phyloP scores from a whole-genome alignment of 1,140 invertebrate genomes.

The Drosophila subobscura region DNA sequence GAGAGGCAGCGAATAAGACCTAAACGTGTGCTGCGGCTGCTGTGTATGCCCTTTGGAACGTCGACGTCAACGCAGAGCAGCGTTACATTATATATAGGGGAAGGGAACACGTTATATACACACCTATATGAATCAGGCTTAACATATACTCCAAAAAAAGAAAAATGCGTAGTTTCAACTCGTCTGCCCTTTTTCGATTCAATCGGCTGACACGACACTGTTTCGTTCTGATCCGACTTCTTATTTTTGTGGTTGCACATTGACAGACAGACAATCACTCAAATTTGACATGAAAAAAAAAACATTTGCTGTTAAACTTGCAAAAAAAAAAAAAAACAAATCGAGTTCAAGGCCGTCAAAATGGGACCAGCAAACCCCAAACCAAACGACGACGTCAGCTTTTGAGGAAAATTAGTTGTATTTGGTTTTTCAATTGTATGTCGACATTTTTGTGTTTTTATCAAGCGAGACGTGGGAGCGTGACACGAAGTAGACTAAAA shows the following conservation, averaged over 20 bases:
- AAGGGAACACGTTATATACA: conserved; percentile 20
- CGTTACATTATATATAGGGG: conserved; percentile 27
- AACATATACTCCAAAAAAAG: conserved; percentile 15
- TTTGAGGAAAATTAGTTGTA: conserved; percentile 62
- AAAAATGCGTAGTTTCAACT: conserved; percentile 63
- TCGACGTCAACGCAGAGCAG: conserved; percentile 16
- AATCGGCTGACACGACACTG: not conserved
- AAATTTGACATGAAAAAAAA: conserved; percentile 14
- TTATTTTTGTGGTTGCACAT: conserved; percentile 9
- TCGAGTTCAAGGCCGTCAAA: conserved; percentile 74
- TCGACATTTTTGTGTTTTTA: conserved; percentile 14
- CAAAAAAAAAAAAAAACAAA: conserved; percentile 39
- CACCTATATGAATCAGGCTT: conserved; percentile 16
- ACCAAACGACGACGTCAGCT: conserved; percentile 29
- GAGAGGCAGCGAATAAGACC: conserved; percentile 31
- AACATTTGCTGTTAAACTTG: too few species aligned
- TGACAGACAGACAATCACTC: conserved; percentile 23
- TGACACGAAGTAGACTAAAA: not conserved
- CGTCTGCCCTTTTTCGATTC: conserved; percentile 23
- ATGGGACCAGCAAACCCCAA: conserved; percentile 60
- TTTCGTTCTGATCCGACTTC: not conserved
- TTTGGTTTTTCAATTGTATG: conserved; percentile 42
- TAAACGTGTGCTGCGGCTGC: conserved; percentile 56
- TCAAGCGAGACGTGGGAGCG: not conserved
- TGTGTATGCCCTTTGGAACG: conserved; percentile 6